These are phyloP conservation scores for Phrynocephalus vlangalii DNA, from an alignment of 2,797 vertebrate genomes.

Conservation along the genomic window DNA sequence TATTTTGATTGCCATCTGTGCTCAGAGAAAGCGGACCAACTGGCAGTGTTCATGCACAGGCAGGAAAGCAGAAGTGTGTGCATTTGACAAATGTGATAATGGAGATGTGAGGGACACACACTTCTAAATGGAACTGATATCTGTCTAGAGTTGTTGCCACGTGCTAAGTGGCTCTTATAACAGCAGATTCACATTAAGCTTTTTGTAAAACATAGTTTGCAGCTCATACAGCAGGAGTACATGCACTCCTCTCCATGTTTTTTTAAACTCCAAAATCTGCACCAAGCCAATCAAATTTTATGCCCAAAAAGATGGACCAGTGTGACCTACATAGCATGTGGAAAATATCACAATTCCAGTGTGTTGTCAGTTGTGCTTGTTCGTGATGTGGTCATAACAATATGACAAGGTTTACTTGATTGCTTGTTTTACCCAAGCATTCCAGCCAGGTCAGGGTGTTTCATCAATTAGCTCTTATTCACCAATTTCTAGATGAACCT, in stretches of 20 bases:
- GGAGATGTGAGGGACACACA: neutral
- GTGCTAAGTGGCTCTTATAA: neutral
- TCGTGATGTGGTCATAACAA: no score
- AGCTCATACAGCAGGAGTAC: neutral
- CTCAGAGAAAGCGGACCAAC: neutral
- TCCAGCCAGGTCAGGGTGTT: no score
- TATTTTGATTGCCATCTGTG: neutral
- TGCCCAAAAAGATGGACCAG: neutral
- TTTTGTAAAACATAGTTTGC: neutral
- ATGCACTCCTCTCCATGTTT: neutral
- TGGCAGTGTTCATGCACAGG: no score
- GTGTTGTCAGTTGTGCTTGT: no score
- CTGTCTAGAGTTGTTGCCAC: neutral
- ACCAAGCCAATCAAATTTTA: neutral
- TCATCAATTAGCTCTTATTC: neutral
- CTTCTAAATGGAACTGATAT: neutral
- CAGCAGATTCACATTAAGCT: neutral
- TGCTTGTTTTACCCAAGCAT: no score
- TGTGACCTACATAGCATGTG: neutral
- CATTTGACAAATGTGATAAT: neutral
- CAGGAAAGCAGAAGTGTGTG: neutral
- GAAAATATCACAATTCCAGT: no score
- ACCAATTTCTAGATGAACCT: neutral
- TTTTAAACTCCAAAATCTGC: neutral
- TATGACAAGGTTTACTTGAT: no score